Percentiles rank a stretch among this genome's conserved stretches.
These are phyloP conservation scores for Slavum lentiscoides DNA, from an alignment of 2,888 invertebrate genomes.

Conservation along the genomic window DNA sequence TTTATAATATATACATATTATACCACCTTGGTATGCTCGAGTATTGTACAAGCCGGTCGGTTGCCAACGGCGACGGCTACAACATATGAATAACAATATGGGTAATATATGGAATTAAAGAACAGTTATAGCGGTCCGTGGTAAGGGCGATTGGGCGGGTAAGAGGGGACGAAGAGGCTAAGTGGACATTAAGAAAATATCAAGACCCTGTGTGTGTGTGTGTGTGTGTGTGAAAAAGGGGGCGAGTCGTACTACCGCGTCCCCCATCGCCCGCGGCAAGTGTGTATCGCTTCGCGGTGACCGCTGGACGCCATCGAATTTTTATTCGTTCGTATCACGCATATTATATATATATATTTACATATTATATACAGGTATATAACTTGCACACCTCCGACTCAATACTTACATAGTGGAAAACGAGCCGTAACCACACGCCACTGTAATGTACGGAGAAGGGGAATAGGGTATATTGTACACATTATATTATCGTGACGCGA, in stretches of 20 bases:
- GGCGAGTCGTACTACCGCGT: no score
- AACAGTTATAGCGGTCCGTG: not conserved
- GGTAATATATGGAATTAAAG: not conserved
- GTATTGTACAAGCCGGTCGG: constrained; percentile 1
- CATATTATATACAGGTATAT: no score
- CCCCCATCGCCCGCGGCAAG: no score
- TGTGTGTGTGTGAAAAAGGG: not conserved
- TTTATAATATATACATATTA: no score
- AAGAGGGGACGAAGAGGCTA: not conserved
- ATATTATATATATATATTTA: not conserved
- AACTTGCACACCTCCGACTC: no score
- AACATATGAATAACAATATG: not conserved
- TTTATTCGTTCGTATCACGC: not conserved
- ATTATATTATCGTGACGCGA: no score
- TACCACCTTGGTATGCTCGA: not conserved
- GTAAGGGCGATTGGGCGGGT: not conserved
- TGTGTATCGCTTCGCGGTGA: no score
- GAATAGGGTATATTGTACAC: not conserved
- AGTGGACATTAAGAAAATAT: not conserved
- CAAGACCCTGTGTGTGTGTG: not conserved
- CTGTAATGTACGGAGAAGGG: no score
- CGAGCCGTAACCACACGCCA: no score
- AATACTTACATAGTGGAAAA: no score
- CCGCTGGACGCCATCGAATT: constrained; percentile 1
- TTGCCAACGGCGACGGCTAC: constrained; percentile 32